These are phyloP conservation scores for Plecotus auritus DNA, from an alignment of 2,113 vertebrate species.

Conservation along the genomic window DNA sequence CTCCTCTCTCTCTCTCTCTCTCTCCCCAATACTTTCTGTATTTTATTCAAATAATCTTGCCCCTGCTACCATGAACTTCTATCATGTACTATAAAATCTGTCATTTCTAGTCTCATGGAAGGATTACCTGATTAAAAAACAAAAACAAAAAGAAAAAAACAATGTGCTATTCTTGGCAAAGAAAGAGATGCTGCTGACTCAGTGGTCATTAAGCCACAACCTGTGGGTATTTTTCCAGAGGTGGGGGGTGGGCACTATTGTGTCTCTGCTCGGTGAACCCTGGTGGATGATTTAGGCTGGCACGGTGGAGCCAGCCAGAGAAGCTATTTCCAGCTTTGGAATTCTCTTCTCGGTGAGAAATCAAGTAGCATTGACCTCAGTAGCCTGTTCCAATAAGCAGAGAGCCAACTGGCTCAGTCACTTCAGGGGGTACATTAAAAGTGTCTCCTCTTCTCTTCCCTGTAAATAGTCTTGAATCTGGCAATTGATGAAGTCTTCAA, in stretches of 20 bases:
- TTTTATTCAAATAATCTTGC: conserved; percentile 44
- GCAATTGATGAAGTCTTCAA: neutral
- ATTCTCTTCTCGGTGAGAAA: neutral
- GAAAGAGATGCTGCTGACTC: neutral
- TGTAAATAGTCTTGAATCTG: neutral
- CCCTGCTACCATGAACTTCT: neutral
- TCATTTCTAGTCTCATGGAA: neutral
- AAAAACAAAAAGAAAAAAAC: neutral
- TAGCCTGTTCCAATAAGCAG: neutral
- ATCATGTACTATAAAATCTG: neutral
- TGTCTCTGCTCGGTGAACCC: neutral
- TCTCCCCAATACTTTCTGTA: neutral
- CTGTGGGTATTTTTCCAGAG: conserved; percentile 36
- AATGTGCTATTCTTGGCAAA: conserved; percentile 4
- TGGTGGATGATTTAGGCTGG: neutral
- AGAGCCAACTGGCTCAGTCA: neutral
- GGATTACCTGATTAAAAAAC: neutral
- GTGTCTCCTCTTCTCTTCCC: neutral
- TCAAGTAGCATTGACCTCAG: neutral
- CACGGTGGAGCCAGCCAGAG: neutral
- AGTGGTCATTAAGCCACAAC: neutral
- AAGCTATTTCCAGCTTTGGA: neutral
- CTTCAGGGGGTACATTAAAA: neutral
- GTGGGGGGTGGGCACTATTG: neutral
- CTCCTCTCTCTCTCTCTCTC: neutral